These are phyloP conservation scores for Blastomussa wellsi DNA, from an alignment of 92 coral and sea anemone genomes.

Conservation along the genomic window DNA sequence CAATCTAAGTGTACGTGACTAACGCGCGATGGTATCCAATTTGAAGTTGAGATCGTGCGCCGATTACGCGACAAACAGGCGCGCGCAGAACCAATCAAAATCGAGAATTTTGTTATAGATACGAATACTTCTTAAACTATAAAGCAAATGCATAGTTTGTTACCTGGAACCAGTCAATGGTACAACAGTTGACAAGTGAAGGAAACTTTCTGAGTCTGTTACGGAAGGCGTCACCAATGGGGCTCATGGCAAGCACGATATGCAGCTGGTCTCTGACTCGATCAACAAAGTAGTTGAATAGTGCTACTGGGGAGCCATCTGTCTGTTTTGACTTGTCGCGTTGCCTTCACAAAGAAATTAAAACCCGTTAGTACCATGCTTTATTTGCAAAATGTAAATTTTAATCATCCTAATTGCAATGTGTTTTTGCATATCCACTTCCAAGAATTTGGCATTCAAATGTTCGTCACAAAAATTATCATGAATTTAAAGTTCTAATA, in stretches of 20 bases:
- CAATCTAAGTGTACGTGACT: too few species aligned
- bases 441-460: neutral
- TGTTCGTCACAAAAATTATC: too few species aligned
- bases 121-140: too few species aligned
- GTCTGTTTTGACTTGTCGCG: constrained; percentile 99
- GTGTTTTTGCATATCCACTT: neutral
- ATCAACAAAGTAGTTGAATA: constrained; percentile 94
- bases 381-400: neutral
- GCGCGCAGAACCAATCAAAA: too few species aligned
- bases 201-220: constrained; percentile 97
- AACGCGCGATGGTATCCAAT: too few species aligned
- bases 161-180: constrained; percentile 99
- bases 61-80: too few species aligned
- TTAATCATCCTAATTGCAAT: neutral
- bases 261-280: constrained; percentile 98
- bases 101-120: too few species aligned
- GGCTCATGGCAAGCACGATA: constrained; percentile 99
- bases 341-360: constrained; percentile 63
- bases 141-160: neutral
- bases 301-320: constrained; percentile 96
- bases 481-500: too few species aligned
- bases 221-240: constrained; percentile 98
- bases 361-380: neutral
- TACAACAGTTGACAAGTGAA: constrained; percentile 96
- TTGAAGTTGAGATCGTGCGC: too few species aligned